phyloP scores from a whole-genome alignment of 2,113 vertebrate species.

The Sorex fumeus region DNA sequence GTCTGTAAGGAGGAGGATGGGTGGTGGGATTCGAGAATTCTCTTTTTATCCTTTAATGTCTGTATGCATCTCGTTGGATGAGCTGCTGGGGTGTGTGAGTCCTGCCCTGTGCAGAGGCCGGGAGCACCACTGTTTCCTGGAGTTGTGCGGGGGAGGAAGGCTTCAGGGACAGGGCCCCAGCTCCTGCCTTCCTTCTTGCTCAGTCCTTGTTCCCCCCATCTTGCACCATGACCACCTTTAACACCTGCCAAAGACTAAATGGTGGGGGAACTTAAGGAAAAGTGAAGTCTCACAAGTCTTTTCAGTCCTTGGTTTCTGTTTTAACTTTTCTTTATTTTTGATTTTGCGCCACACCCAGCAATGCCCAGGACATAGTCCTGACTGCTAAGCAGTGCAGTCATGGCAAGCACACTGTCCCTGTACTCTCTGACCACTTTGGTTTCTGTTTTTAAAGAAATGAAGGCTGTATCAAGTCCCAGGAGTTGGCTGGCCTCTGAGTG shows the following conservation, averaged over 20 bases:
- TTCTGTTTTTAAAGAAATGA: too few relatives aligned
- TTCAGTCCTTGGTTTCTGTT: slow-evolving; percentile 21
- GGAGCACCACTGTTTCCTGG: neutral
- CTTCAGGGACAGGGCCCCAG: too few relatives aligned
- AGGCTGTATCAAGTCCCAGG: too few relatives aligned
- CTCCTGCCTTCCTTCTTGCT: too few relatives aligned
- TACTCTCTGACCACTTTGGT: too few relatives aligned
- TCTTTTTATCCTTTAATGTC: neutral
- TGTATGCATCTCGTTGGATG: neutral
- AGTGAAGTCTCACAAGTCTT: neutral
- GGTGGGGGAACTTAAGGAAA: neutral
- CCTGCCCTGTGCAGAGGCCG: neutral
- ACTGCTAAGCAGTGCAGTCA: too few relatives aligned
- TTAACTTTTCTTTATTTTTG: neutral
- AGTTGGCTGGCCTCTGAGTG: neutral
- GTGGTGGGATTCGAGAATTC: neutral
- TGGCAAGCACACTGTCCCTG: too few relatives aligned
- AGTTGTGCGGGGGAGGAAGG: neutral
- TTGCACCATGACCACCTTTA: too few relatives aligned
- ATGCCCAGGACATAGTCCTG: too few relatives aligned
- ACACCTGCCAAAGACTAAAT: neutral
- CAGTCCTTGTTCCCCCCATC: too few relatives aligned
- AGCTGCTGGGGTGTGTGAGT: neutral
- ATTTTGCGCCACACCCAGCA: too few relatives aligned
- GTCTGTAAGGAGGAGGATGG: neutral